Base-by-base conservation (phyloP, 1,140 invertebrate genomes). In the Brachionus asplanchnoidis region DNA sequence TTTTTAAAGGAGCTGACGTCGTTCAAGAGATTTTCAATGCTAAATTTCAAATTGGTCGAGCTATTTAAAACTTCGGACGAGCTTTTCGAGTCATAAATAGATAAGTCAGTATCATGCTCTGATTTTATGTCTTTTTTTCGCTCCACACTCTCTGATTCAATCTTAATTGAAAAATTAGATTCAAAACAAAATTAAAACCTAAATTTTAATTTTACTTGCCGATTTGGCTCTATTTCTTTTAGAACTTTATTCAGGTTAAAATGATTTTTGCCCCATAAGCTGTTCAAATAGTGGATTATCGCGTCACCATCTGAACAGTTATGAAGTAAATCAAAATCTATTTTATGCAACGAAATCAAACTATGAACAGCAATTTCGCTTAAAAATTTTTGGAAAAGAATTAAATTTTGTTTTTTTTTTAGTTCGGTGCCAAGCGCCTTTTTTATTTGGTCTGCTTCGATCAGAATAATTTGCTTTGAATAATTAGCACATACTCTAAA, bases 201-300 rank as follows among this genome's bases (percentile, higher is more conserved):
- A 68, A 26, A 7, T 14, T 66, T 66, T 66, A 70, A 70, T 40
- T 28, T 75, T 77, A 77, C 73, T 46, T 77, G 40, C 28, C 23
- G 46, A 32, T 50, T 77, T 26, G 42, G 68, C 8, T 77, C 73
- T 5, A 77, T 50, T 77, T 77, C 73, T 50, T 77, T 50, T 3
- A 77, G 26, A 12, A 77, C 73, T 36, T 77, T 44, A 14, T 77
- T 77, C n/a, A 77, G 11, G 26, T 23, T 26, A 65, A 82, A 82
- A 46, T 82, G 79, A 60, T 68, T 60, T 26, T 82, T 32, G 7
- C 79, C 79, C 79, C 79, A 82, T 20, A 82, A 20, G 26, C 50
- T 32, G 40, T 82, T 82, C 20, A 82, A 40, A 68, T 65, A 82
- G 32, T 36, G 9, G 7, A 60, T 32, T 68, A 82, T 82, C 14